Evolutionary conservation across 2,113 vertebrate species (phyloP), one percentile per base, ranked within the genome.

Genomic region (Ophthalmolycus amberensis): DNA sequence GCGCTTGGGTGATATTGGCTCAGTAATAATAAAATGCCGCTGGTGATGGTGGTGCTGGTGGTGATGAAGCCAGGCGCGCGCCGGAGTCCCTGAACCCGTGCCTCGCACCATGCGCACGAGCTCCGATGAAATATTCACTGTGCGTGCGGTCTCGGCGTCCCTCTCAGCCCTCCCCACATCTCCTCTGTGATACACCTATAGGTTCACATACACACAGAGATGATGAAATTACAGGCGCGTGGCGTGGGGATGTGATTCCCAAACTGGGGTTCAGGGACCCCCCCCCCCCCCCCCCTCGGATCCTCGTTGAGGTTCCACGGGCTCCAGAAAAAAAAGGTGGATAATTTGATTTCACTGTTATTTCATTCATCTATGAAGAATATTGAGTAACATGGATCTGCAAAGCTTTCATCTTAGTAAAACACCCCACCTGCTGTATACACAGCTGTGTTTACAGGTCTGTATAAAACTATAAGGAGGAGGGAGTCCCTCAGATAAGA

Each of bases 41-140:
- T 92, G 83, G 74, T 90, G 77, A 20, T 77, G 81, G 74, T 84
- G 67, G 71, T 84, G 80, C 8, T 83, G 85, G 71, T 89, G 82
- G 74, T 54, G 88, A 81, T 73, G 84, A 82, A 84, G 81, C 82
- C 80, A 29, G 5, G 16, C 52, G 85, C 82, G 91, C 93, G 87
- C 92, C 38, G 71, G 86, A 88, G 88, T 80, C 85, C 82, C 90
- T 93, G 88, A 88, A 93, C 92, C 84, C 89, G 75, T 82, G 83
- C 65, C 79, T 87, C 85, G 82, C 82, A 80, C 90, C 89, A 79
- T 82, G 92, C 84, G 93, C 92, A 89, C 82, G 85, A 94, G 93
- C 93, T 85, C 73, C 86, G 84, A 89, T 94, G 86, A 95, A 94
- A 94, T 94, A 94, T 91, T 94, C 93, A 89, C 93, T 56, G 91